phyloP scores from a whole-genome alignment of 2,888 invertebrate genomes.

The Calliopum simillimum region DNA sequence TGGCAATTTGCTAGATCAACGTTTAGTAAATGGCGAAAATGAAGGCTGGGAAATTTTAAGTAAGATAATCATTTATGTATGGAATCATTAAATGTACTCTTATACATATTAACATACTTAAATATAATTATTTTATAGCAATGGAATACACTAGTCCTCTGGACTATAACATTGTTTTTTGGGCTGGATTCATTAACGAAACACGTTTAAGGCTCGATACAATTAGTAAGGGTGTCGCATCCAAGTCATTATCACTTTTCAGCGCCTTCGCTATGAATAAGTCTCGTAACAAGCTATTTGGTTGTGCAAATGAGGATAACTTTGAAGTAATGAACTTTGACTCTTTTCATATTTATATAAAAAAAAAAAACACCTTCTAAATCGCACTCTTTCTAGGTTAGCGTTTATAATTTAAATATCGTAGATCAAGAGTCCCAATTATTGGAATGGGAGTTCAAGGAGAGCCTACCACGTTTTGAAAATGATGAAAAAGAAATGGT shows the following conservation, averaged over 20 bases:
- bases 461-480: constrained; percentile 74
- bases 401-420: constrained; percentile 46
- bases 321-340: constrained; percentile 68
- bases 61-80: no score
- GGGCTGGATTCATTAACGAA: constrained; percentile 86
- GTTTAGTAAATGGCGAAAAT: constrained; percentile 72
- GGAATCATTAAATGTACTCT: no score
- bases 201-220: constrained; percentile 77
- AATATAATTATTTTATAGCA: constrained; percentile 58
- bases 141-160: constrained; percentile 79
- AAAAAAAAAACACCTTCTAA: neutral
- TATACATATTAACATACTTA: neutral
- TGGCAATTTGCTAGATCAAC: constrained; percentile 75
- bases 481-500: constrained; percentile 82
- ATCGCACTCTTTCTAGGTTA: constrained; percentile 46
- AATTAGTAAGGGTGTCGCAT: constrained; percentile 55
- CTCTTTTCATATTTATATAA: no score
- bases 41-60: constrained; percentile 80
- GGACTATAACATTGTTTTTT: constrained; percentile 80
- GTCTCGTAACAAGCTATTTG: constrained; percentile 75
- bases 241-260: constrained; percentile 56
- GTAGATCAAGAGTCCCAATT: constrained; percentile 38
- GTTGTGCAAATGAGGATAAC: constrained; percentile 76
- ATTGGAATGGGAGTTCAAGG: constrained; percentile 72
- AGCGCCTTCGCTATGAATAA: constrained; percentile 77